Evolutionary conservation across 2,888 invertebrate species (phyloP), one percentile per base, ranked within the genome.

Genomic region (Acronicta aceris): DNA sequence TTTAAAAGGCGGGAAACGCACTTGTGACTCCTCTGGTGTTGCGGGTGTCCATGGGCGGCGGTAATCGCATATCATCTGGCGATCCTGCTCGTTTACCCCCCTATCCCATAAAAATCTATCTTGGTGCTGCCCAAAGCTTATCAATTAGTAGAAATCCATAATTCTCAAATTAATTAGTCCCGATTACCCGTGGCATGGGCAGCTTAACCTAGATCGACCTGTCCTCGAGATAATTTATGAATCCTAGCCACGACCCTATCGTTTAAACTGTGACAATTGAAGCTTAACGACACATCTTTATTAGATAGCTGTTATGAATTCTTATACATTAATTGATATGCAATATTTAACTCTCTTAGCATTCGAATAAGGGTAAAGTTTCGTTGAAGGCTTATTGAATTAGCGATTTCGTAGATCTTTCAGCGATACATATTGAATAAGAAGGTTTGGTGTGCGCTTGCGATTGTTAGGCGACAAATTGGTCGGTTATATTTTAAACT

Each of bases 401-500:
- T 64, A 59, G 55, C 55, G 48, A 75, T 69, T 78, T 71, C 61
- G 71, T 78, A 77, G 82, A 84, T 87, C 69, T 77, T 71, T 64
- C 36, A 49, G 50, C 74, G 87, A 87, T 88, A 83, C 86, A 88
- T 87, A 79, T 71, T 81, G 77, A 86, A 71, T 78, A 59, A 51
- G 9, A 52, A 74, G 55, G 57, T 48, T 66, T 25, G 1, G 47
- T 54, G 0, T 13, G 27, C 58, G 54, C 21, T 41, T 65, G 51
- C 56, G 62, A 52, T 52, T 61, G 6, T 36, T 2, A 8, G 16
- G 56, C 49, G 46, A 70, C 52, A 5, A 0, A 15, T 49, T 54
- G 41, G 52, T 47, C 45, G 38, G 4, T 6, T 4, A n/a, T 7
- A 46, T 15, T 30, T 27, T 21, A 4, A 21, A 21, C 21, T 21